phyloP scores from a whole-genome alignment of 2,888 invertebrate genomes.

The Nomada fabriciana region DNA sequence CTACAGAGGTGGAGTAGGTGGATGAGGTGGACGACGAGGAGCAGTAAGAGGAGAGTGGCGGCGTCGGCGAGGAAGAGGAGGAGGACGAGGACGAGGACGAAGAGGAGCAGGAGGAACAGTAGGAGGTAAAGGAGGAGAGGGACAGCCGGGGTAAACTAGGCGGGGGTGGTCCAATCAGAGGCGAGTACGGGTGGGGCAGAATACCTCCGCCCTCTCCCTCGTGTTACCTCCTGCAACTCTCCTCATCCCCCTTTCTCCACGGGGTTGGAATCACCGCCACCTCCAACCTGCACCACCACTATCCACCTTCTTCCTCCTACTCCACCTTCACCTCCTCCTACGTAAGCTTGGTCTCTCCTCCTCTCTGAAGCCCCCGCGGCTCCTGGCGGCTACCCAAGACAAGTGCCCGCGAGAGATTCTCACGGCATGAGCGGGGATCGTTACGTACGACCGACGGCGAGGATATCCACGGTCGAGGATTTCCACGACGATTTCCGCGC shows the following conservation, averaged over 20 bases:
- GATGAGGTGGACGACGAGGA: conserved; percentile 55
- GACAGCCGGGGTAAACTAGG: conserved; percentile 74
- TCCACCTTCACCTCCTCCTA: conserved; percentile 60
- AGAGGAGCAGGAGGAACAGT: conserved; percentile 48
- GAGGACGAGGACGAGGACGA: conserved; percentile 37
- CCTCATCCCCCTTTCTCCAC: conserved; percentile 71
- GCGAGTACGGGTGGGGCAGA: conserved; percentile 81
- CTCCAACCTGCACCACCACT: conserved; percentile 73
- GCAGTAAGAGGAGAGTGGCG: conserved; percentile 47
- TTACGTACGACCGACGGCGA: conserved; percentile 77
- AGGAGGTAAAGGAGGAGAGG: conserved; percentile 70
- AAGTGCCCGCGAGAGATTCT: conserved; percentile 83
- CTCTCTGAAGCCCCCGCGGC: conserved; percentile 78
- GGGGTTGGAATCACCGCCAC: conserved; percentile 74
- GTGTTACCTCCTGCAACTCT: conserved; percentile 74
- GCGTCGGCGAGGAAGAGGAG: conserved; percentile 52
- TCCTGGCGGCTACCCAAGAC: conserved; percentile 82
- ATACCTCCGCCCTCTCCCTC: conserved; percentile 78
- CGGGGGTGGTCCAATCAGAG: conserved; percentile 83
- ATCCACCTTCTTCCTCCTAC: conserved; percentile 69
- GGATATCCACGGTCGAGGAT: conserved; percentile 73
- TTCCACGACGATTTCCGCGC: conserved; percentile 73
- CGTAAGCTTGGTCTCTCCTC: conserved; percentile 61
- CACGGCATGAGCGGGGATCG: conserved; percentile 82
- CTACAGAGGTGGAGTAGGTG: conserved; percentile 57